These are phyloP conservation scores for Drosophila merina DNA, from an alignment of 2,888 invertebrate species.

Conservation along the genomic window DNA sequence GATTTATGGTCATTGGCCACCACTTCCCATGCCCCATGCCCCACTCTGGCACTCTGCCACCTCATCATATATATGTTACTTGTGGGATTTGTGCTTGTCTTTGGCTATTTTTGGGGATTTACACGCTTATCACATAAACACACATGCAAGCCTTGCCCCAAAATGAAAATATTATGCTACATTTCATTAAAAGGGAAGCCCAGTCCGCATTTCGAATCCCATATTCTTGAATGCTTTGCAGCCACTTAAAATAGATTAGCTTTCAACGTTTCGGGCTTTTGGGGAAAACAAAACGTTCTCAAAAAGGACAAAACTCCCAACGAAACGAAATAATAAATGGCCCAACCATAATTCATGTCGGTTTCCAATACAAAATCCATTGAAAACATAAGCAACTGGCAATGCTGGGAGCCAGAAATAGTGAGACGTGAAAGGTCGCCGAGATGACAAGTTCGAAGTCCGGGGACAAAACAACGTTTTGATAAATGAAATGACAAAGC, in stretches of 20 bases:
- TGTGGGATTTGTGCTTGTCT: constrained; percentile 59
- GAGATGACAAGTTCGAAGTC: constrained; percentile 26
- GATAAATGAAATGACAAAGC: constrained; percentile 65
- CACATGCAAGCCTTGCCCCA: constrained; percentile 25
- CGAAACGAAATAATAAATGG: constrained; percentile 61
- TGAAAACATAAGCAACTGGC: constrained; percentile 66
- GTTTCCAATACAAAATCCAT: constrained; percentile 57
- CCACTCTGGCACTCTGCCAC: constrained; percentile 24
- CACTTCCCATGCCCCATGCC: constrained; percentile 18
- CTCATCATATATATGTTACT: constrained; percentile 25
- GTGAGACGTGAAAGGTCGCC: constrained; percentile 41
- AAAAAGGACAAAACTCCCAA: constrained; percentile 16
- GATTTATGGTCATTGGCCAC: constrained; percentile 73
- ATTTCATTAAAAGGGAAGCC: constrained; percentile 59
- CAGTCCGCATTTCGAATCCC: constrained; percentile 14
- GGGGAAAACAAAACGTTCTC: constrained; percentile 30
- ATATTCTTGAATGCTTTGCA: constrained; percentile 59
- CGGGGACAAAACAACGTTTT: constrained; percentile 42
- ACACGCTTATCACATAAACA: constrained; percentile 64
- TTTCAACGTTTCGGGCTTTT: constrained; percentile 55
- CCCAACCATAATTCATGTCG: constrained; percentile 49
- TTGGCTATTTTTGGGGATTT: constrained; percentile 71
- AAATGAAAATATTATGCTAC: constrained; percentile 73
- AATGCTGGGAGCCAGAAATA: constrained; percentile 56
- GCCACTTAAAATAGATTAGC: constrained; percentile 77